Evolutionary conservation across 1,140 invertebrate genomes (phyloP).

Genomic region (Cyclargus thomasi): DNA sequence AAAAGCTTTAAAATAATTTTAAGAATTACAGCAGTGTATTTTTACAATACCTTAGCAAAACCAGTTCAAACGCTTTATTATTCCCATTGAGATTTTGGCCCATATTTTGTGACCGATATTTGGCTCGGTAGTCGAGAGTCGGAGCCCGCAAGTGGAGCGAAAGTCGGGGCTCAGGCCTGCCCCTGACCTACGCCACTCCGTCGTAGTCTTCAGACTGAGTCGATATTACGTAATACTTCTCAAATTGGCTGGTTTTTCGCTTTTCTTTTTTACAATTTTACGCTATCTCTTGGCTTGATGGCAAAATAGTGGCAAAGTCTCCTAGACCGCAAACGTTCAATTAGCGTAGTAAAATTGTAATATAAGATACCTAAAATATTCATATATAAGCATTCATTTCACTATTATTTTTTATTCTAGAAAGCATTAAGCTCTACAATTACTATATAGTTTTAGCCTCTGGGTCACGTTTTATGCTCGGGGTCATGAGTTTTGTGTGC

Average conservation of each 20-base stretch:
- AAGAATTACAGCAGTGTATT: no score
- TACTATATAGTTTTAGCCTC: no score
- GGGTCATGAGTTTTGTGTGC: no score
- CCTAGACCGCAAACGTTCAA: no score
- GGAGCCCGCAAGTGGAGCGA: constrained; percentile 1
- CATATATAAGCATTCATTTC: no score
- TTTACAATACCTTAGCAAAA: not conserved
- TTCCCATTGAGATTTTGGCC: not conserved
- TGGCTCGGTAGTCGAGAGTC: not conserved
- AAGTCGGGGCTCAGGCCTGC: not conserved
- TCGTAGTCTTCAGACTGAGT: not conserved
- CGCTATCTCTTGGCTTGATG: not conserved
- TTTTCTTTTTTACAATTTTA: not conserved
- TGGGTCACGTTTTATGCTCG: no score
- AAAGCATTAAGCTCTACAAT: no score
- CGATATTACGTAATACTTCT: not conserved
- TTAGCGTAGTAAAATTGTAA: no score
- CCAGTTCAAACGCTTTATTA: not conserved
- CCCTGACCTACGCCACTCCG: not conserved
- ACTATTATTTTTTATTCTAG: no score
- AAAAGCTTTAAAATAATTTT: not conserved
- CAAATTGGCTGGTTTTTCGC: not conserved
- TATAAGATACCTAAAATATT: no score
- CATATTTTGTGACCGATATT: constrained; percentile 1
- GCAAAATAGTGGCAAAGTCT: not conserved